phyloP scores from a whole-genome alignment of 1,140 invertebrate genomes.

The Polypedilum vanderplanki region DNA sequence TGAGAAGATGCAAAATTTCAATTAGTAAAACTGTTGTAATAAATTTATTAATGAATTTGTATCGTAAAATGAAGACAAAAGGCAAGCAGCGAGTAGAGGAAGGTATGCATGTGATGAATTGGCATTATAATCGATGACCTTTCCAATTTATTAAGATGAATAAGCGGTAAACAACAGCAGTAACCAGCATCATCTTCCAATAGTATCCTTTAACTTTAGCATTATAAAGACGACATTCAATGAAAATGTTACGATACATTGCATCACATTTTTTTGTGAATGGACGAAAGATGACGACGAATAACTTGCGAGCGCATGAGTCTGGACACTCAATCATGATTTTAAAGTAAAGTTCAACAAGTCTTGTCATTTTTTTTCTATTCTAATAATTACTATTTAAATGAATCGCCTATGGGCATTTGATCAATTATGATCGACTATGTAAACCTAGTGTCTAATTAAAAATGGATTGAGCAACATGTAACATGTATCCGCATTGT shows the following conservation, averaged over 20 bases:
- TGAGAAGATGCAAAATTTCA: too few relatives aligned
- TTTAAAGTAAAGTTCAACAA: too few relatives aligned
- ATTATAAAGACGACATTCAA: background rate
- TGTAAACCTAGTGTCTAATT: background rate
- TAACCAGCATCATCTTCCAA: background rate
- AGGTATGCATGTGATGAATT: background rate
- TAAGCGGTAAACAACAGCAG: background rate
- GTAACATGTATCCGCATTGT: slow-evolving; percentile 12
- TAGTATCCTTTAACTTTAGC: slow-evolving; percentile 9
- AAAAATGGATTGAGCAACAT: slow-evolving; percentile 5
- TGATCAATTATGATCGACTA: background rate
- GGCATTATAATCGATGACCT: slow-evolving; percentile 1
- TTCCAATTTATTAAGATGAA: slow-evolving; percentile 11
- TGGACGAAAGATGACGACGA: background rate
- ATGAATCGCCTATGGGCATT: background rate
- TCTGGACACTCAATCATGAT: background rate
- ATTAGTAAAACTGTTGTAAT: too few relatives aligned
- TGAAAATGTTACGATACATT: slow-evolving; percentile 19
- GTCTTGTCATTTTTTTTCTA: too few relatives aligned
- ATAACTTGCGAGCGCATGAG: background rate
- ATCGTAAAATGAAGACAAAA: too few relatives aligned
- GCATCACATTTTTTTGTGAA: background rate
- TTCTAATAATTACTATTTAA: too few relatives aligned
- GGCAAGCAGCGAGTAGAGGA: too few relatives aligned
- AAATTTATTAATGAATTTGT: too few relatives aligned